Percentiles rank a stretch among this genome's conserved stretches.
Evolutionary conservation across 2,113 vertebrate genomes (phyloP).

Genomic region (Heliornis fulica): DNA sequence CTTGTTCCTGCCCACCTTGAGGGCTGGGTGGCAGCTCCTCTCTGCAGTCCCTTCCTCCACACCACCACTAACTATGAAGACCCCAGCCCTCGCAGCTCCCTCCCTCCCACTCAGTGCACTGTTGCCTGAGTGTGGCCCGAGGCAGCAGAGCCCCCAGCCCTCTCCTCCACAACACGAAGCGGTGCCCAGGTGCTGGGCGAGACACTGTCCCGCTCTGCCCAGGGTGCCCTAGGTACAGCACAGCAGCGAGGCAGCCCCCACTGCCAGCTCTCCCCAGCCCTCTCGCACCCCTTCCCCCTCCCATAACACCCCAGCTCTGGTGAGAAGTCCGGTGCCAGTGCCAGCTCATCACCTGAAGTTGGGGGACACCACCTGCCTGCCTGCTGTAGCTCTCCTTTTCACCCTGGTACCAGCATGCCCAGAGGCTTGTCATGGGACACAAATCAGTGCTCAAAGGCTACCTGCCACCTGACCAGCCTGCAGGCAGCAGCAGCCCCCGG

Average conservation of each 20-base stretch:
- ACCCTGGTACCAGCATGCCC: not conserved
- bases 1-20: not conserved
- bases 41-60: not conserved
- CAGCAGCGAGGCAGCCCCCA: not conserved
- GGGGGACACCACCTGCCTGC: not conserved
- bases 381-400: not conserved
- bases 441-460: not conserved
- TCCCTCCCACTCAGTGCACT: not conserved
- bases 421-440: not conserved
- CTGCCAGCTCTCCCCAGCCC: not conserved
- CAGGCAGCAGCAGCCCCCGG: not conserved
- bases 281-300: not conserved
- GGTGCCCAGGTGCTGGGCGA: not conserved
- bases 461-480: accelerated
- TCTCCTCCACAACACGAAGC: accelerated
- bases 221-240: not conserved
- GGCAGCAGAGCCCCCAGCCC: not conserved
- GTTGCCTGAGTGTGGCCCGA: accelerated
- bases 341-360: accelerated
- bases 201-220: not conserved
- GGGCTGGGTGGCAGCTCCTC: not conserved
- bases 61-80: accelerated
- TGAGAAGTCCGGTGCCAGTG: accelerated
- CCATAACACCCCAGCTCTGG: not conserved
- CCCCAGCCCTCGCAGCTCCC: accelerated